These are phyloP conservation scores for Magallana ariakensis DNA, from an alignment of 1,140 invertebrate genomes.

Conservation along the genomic window DNA sequence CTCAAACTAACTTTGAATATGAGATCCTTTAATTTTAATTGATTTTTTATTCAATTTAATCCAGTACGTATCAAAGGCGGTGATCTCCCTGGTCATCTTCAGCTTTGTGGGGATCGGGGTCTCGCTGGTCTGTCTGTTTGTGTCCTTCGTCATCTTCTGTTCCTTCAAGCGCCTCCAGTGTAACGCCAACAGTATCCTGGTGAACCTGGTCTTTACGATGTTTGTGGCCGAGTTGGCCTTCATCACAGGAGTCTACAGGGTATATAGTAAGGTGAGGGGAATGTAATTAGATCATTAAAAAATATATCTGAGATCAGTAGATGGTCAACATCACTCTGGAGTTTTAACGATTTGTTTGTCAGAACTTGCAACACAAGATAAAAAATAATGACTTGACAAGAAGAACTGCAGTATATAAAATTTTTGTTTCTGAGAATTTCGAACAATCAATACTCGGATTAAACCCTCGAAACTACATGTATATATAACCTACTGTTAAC, in stretches of 20 bases:
- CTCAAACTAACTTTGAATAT: too few species aligned
- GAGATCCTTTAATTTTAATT: too few species aligned
- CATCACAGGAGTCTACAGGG: slow-evolving; percentile 83
- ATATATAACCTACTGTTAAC: too few species aligned
- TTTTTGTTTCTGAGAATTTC: too few species aligned
- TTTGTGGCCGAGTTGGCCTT: slow-evolving; percentile 92
- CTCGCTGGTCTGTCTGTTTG: slow-evolving; percentile 86
- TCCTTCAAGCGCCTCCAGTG: slow-evolving; percentile 89
- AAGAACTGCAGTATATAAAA: too few species aligned
- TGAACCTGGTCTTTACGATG: slow-evolving; percentile 93
- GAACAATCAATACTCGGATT: too few species aligned
- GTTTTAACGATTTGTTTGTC: too few species aligned
- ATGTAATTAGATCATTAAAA: neutral
- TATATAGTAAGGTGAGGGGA: slow-evolving; percentile 78
- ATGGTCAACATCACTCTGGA: too few species aligned
- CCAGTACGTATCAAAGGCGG: slow-evolving; percentile 87
- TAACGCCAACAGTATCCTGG: slow-evolving; percentile 96
- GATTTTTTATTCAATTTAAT: slow-evolving; percentile 49
- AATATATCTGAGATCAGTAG: too few species aligned
- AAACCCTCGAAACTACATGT: too few species aligned
- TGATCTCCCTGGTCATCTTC: slow-evolving; percentile 67
- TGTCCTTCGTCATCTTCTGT: slow-evolving; percentile 86
- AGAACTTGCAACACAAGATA: too few species aligned
- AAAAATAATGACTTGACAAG: too few species aligned
- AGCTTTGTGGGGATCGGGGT: slow-evolving; percentile 88